These are phyloP conservation scores for Amorpha juglandis DNA, from an alignment of 2,888 invertebrate species.

Conservation along the genomic window DNA sequence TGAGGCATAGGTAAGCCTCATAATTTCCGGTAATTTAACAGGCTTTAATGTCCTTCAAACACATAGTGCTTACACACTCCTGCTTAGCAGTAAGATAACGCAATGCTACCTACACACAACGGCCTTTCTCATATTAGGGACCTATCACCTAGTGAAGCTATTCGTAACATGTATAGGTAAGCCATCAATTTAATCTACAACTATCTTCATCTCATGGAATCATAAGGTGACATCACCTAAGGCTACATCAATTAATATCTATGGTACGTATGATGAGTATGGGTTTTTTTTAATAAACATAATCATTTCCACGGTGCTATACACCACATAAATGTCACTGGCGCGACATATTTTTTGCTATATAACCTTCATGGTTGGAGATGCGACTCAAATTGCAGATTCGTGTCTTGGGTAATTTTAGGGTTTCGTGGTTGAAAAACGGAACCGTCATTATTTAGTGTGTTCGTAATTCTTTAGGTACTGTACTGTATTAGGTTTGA, in stretches of 20 bases:
- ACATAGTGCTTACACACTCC: too few relatives aligned
- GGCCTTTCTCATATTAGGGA: too few relatives aligned
- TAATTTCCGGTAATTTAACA: too few relatives aligned
- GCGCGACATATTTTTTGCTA: slow-evolving; percentile 17
- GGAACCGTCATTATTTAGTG: neutral
- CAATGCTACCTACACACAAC: too few relatives aligned
- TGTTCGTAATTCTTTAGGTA: neutral
- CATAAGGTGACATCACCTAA: neutral
- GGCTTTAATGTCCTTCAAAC: too few relatives aligned
- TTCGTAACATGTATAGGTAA: too few relatives aligned
- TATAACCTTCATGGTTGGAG: slow-evolving; percentile 29
- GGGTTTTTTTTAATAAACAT: slow-evolving; percentile 15
- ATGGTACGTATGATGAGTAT: neutral
- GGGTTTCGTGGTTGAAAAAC: neutral
- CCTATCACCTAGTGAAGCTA: too few relatives aligned
- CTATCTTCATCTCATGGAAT: neutral
- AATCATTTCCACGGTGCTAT: slow-evolving; percentile 23
- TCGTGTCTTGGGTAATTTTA: slow-evolving; percentile 14
- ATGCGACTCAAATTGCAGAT: slow-evolving; percentile 7
- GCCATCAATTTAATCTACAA: too few relatives aligned
- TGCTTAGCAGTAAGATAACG: too few relatives aligned
- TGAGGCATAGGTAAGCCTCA: too few relatives aligned
- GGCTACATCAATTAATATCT: neutral
- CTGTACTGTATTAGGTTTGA: too few relatives aligned
- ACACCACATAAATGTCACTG: slow-evolving; percentile 10